Evolutionary conservation across 2,113 vertebrate species (phyloP), one percentile per base, ranked within the genome.

Genomic region (Circaetus gallicus): DNA sequence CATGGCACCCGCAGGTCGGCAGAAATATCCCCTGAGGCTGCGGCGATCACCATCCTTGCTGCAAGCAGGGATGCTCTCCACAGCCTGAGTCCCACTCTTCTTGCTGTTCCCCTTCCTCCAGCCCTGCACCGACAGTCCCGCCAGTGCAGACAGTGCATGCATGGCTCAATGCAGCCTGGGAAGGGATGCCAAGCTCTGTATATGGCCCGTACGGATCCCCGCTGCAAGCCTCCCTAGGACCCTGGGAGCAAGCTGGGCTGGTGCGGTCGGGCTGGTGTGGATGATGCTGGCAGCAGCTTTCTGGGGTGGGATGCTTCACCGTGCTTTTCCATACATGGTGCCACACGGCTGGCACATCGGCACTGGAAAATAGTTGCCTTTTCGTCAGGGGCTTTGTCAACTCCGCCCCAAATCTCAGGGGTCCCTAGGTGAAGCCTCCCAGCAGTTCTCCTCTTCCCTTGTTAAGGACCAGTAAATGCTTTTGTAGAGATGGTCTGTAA

Each of bases 131-230:
- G 77, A 97, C 79, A 98, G 97, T 62, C 98, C 96, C 7, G 95
- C 95, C 95, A 99, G 97, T 2, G 91, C 96, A 61, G 98, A 98
- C 49, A 99, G 86, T 0, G 97, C 42, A 3, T 98, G 98, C 98
- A 99, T 90, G 76, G 73, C 89, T 29, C 42, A 5, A 0, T 19
- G 8, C 42, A 22, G 86, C 40, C 8, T 0, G 1, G 69, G 7
- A 55, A 77, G 22, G 31, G 53, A 3, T 13, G 58, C 73, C 8
- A 10, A 52, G 63, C 40, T 70, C 43, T 1, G 13, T 53, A 1
- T 24, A 1, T 3, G 4, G 38, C 22, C n/a, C 0, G 1, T 22
- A 55, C 3, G 10, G 36, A 9, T 4, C 28, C 10, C 29, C 3
- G 7, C 32, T 3, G 4, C 40, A 8, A 78, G 45, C 26, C 38